Percentiles rank a stretch among this genome's conserved stretches.
Conservation (phyloP, 2,888 invertebrate species). For the Amaurobius ferox region DNA sequence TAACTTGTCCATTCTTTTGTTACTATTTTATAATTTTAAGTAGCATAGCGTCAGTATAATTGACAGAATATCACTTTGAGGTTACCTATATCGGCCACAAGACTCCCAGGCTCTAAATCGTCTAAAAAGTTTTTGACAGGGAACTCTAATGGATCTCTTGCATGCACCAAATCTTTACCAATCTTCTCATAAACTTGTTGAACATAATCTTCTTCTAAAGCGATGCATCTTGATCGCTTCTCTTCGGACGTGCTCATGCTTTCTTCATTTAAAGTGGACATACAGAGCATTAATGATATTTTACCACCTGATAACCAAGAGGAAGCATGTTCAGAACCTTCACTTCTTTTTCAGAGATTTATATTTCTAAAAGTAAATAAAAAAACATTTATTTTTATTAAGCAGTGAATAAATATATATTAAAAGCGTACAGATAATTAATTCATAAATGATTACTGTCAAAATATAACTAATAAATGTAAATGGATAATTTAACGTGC, state of each 20-base stretch:
- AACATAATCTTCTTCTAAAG: conserved; percentile 91
- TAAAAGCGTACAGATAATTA: too few relatives aligned
- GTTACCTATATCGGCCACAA: conserved; percentile 96
- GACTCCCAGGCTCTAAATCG: conserved; percentile 91
- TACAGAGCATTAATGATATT: not conserved
- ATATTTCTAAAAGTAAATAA: too few relatives aligned
- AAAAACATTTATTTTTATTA: too few relatives aligned
- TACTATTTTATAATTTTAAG: too few relatives aligned
- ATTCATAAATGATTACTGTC: too few relatives aligned
- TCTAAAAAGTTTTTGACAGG: conserved; percentile 89
- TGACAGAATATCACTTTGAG: too few relatives aligned
- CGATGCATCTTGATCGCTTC: conserved; percentile 82
- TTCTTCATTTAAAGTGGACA: not conserved
- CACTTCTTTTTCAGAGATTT: not conserved
- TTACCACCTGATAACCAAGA: not conserved
- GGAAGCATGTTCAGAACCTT: not conserved
- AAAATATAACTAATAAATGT: too few relatives aligned
- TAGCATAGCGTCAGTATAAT: too few relatives aligned
- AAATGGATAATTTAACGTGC: too few relatives aligned
- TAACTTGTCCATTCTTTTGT: too few relatives aligned
- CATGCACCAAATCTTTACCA: conserved; percentile 80
- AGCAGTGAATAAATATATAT: too few relatives aligned
- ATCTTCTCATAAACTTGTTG: conserved; percentile 96
- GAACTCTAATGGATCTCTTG: conserved; percentile 82
- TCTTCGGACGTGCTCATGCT: conserved; percentile 15